These are phyloP conservation scores for Leptocoma aspasia DNA, from an alignment of 2,113 vertebrate species.

Conservation along the genomic window DNA sequence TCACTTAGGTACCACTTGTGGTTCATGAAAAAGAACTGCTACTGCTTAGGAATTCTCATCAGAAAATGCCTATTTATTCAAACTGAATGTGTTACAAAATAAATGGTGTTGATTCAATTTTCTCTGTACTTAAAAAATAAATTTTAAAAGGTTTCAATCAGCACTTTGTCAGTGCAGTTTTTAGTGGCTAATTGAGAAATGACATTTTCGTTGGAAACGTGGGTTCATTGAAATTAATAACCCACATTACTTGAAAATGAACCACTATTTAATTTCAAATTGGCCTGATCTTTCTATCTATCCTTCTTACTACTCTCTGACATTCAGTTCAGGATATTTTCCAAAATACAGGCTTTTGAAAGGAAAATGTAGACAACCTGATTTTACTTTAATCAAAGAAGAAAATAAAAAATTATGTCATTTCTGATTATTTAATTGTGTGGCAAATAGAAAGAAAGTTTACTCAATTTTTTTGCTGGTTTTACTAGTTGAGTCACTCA, in stretches of 20 bases:
- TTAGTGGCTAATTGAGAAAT: not conserved
- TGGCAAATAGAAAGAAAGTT: not conserved
- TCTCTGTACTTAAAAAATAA: not conserved
- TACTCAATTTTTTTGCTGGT: slow-evolving; percentile 1
- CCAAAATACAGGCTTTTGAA: not conserved
- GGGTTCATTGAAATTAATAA: not conserved
- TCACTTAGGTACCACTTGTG: not conserved
- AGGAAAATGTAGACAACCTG: not conserved
- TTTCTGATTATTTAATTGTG: not conserved
- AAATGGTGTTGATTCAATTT: not conserved
- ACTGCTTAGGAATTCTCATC: not conserved
- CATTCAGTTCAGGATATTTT: not conserved
- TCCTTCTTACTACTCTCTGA: not conserved
- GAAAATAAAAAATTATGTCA: not conserved
- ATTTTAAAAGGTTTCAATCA: not conserved
- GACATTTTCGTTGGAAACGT: not conserved
- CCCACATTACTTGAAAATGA: not conserved
- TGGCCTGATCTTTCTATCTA: not conserved
- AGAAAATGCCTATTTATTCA: not conserved
- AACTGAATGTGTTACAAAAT: not conserved
- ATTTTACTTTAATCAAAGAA: not conserved
- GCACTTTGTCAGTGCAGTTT: not conserved
- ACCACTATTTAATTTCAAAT: not conserved
- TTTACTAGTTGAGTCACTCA: not conserved
- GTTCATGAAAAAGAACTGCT: not conserved